Percentiles rank a stretch among this genome's conserved stretches.
These are phyloP conservation scores for Polymixis lichenea DNA, from an alignment of 2,888 invertebrate genomes.

Conservation along the genomic window DNA sequence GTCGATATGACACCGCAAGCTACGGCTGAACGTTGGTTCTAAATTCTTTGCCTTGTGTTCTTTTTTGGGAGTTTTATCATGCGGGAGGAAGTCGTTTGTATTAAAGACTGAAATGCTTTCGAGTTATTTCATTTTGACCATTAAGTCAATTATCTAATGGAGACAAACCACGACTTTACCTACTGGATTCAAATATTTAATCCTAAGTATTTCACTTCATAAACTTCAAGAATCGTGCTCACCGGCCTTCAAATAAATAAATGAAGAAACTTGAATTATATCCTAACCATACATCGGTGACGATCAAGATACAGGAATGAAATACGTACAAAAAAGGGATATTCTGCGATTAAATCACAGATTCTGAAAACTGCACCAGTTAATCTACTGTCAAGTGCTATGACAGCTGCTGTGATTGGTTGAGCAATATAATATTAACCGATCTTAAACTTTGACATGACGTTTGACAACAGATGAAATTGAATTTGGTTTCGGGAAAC, in stretches of 20 bases:
- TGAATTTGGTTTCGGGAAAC: neutral
- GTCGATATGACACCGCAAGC: neutral
- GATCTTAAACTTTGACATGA: conserved; percentile 3
- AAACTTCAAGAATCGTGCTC: neutral
- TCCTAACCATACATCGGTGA: neutral
- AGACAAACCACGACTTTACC: neutral
- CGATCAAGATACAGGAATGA: conserved; percentile 21
- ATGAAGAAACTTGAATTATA: neutral
- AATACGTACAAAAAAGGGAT: neutral
- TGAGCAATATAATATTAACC: neutral
- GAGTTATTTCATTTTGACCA: no score
- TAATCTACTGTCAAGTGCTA: conserved; percentile 36
- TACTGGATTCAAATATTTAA: neutral
- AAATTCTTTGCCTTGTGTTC: conserved; percentile 15
- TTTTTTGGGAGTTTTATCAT: neutral
- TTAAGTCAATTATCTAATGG: no score
- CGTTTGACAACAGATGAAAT: conserved; percentile 5
- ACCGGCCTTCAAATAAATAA: neutral
- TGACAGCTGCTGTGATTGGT: conserved; percentile 17
- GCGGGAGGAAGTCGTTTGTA: neutral
- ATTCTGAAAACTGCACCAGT: conserved; percentile 18
- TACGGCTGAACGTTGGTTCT: conserved; percentile 3
- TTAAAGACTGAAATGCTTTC: neutral
- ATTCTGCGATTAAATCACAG: conserved; percentile 1
- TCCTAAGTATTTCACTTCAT: neutral